Evolutionary conservation across 2,113 vertebrate species (phyloP).

Genomic region (Coreoperca whiteheadi): DNA sequence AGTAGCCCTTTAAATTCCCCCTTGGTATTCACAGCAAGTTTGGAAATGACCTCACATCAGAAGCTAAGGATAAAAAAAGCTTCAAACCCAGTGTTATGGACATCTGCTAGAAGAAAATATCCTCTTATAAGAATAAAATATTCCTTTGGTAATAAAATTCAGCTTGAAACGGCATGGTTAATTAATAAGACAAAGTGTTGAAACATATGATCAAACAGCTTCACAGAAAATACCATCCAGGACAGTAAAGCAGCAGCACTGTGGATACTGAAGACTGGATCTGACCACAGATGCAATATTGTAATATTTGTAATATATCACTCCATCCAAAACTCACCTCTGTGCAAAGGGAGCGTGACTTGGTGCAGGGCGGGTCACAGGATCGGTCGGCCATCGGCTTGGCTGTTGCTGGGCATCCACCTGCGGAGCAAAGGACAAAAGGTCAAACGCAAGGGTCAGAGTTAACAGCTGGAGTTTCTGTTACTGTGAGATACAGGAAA

Average conservation of each 20-base stretch:
- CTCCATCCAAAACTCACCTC: slow-evolving; percentile 87
- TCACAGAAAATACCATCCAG: neutral
- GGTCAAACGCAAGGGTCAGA: slow-evolving; percentile 25
- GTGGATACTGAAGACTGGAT: neutral
- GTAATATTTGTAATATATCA: neutral
- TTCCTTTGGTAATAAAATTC: neutral
- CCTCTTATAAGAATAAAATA: neutral
- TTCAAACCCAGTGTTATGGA: neutral
- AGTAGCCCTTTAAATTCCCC: neutral
- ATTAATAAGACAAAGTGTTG: neutral
- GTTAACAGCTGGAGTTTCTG: neutral
- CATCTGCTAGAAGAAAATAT: neutral
- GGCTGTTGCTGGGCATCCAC: slow-evolving; percentile 88
- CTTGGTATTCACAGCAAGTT: neutral
- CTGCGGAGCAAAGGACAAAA: slow-evolving; percentile 81
- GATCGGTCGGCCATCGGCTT: slow-evolving; percentile 92
- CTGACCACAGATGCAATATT: neutral
- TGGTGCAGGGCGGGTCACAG: slow-evolving; percentile 93
- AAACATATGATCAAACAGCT: neutral
- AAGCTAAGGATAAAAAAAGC: neutral
- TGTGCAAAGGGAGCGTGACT: slow-evolving; percentile 91
- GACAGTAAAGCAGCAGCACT: neutral
- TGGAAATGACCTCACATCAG: neutral
- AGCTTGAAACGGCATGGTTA: neutral
- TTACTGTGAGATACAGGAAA: neutral